phyloP scores from a whole-genome alignment of 2,113 vertebrate species.

The Montifringilla adamsi region DNA sequence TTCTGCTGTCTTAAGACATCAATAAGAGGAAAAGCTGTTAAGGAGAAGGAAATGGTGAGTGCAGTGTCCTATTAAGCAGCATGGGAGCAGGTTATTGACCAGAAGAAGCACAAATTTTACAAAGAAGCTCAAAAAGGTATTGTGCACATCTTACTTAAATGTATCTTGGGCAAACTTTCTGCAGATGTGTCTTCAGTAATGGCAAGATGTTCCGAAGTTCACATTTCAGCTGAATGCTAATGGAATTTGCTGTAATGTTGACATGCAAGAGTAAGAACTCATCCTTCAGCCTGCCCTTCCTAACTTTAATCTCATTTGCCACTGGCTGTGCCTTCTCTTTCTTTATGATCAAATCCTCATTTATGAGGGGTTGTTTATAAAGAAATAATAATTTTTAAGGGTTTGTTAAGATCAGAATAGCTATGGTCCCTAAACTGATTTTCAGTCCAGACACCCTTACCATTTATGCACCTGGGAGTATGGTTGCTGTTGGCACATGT shows the following conservation, averaged over 20 bases:
- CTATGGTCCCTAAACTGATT: not conserved
- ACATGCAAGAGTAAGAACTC: not conserved
- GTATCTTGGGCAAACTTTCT: not conserved
- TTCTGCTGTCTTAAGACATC: not conserved
- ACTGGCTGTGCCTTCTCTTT: not conserved
- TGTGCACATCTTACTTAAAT: not conserved
- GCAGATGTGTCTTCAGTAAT: not conserved
- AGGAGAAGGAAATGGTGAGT: not conserved
- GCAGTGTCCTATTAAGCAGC: not conserved
- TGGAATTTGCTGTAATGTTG: not conserved
- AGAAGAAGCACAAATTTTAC: not conserved
- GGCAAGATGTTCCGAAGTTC: not conserved
- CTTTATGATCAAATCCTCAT: not conserved
- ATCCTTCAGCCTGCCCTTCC: not conserved
- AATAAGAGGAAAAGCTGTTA: not conserved
- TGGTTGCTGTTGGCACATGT: not conserved
- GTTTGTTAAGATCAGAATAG: not conserved
- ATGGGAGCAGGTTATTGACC: not conserved
- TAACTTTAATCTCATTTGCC: not conserved
- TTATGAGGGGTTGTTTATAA: not conserved
- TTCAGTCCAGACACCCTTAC: not conserved
- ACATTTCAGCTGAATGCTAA: not conserved
- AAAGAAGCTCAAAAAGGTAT: not conserved
- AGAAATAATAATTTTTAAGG: not conserved
- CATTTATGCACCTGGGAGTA: not conserved